phyloP scores from a whole-genome alignment of 2,113 vertebrate species.

The Cricetomys ansorgei region DNA sequence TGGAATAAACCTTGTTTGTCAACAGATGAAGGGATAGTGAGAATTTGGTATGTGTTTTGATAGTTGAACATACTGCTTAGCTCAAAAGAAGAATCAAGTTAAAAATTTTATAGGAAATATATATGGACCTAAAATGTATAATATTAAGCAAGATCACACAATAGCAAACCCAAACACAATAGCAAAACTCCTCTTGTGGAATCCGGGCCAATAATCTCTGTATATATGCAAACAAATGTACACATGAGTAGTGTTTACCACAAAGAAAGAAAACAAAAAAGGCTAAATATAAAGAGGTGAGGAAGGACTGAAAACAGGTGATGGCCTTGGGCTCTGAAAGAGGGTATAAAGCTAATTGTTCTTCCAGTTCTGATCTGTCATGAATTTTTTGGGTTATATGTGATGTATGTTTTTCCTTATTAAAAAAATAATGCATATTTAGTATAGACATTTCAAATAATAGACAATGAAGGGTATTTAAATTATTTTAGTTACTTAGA shows the following conservation, averaged over 20 bases:
- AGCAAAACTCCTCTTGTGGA: too few relatives aligned
- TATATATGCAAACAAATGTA: not conserved
- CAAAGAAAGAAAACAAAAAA: not conserved
- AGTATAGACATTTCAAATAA: slow-evolving; percentile 15
- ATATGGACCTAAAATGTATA: not conserved
- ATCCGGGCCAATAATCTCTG: not conserved
- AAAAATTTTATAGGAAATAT: not conserved
- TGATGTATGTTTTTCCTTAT: slow-evolving; percentile 26
- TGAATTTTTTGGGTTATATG: not conserved
- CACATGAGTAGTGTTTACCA: not conserved
- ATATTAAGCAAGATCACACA: not conserved
- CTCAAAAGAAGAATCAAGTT: not conserved
- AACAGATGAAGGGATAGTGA: not conserved
- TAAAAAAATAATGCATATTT: not conserved
- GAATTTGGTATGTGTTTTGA: not conserved
- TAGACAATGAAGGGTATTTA: slow-evolving; percentile 16
- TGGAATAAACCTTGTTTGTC: not conserved
- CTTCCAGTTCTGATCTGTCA: not conserved
- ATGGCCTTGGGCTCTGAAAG: not conserved
- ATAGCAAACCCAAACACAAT: too few relatives aligned
- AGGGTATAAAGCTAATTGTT: not conserved
- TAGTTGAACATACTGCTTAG: not conserved
- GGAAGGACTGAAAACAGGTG: not conserved
- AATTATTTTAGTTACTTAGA: not conserved
- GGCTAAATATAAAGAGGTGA: not conserved